Evolutionary conservation across 2,797 vertebrate genomes (phyloP), one percentile per base, ranked within the genome.

Genomic region (Anomalospiza imberbis): DNA sequence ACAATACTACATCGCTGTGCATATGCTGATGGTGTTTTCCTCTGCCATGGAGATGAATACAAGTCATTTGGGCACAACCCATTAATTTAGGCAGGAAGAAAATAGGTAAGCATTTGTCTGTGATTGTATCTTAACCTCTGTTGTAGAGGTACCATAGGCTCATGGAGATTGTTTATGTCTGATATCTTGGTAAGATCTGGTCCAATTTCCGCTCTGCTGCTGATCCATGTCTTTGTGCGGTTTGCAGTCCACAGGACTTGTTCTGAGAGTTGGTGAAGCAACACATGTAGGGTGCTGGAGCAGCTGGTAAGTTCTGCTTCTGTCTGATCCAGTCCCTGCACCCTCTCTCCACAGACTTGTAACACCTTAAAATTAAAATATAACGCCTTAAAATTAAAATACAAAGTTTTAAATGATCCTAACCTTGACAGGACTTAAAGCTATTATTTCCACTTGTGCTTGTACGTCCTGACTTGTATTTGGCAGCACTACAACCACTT

Each of bases 151-250:
- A 62, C 32, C n/a, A 28, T 24, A 72, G 58, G 21, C 26, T 55
- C 36, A 45, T 19, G 29, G 36, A 63, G 53, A 50, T 17, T 3
- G 3, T 68, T 63, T 68, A 36, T 57, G n/a, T 31, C 57, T 89
- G 47, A 44, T 61, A 29, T 18, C 19, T 47, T 51, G 36, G 36
- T 58, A 60, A 88, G 82, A 54, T 36, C 63, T 83, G 65, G 63
- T 83, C 47, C 57, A 12, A 36, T 84, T 91, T 68, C 53, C 0
- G 0, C 50, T 89, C 48, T 78, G 62, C 54, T 84, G 47, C 28
- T 34, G 45, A 73, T 60, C 24, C 9, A 11, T 0, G 0, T 38
- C 66, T 60, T 70, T 38, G 20, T 45, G 28, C 42, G 19, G 36
- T 71, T 82, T 1, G 2, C 17, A 70, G 24, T 55, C n/a, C 29